These are phyloP conservation scores for Zosterops pallidus DNA, from an alignment of 2,113 vertebrate genomes.

Conservation along the genomic window DNA sequence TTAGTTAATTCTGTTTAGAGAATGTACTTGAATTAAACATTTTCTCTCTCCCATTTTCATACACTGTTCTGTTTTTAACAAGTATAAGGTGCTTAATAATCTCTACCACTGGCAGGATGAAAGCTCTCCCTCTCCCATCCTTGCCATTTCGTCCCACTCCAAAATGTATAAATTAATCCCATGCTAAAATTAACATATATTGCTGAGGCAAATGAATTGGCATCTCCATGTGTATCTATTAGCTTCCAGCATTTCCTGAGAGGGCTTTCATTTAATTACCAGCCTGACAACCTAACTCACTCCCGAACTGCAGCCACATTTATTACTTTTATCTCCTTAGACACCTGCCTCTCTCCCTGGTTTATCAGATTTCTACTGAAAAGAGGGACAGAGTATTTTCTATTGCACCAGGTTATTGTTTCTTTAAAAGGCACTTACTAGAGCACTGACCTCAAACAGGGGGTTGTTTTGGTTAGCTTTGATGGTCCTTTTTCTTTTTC, in stretches of 20 bases:
- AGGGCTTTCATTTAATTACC: conserved; percentile 50
- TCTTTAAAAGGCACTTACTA: conserved; percentile 32
- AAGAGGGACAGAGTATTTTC: conserved; percentile 22
- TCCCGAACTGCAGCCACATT: neutral
- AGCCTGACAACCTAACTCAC: conserved; percentile 21
- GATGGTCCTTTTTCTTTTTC: neutral
- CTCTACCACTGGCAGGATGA: neutral
- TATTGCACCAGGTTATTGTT: conserved; percentile 11
- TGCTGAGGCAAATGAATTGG: conserved; percentile 32
- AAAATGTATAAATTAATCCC: conserved; percentile 21
- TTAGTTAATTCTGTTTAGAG: neutral
- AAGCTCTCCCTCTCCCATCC: neutral
- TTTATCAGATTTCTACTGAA: conserved; percentile 38
- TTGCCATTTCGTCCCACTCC: neutral
- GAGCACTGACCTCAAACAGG: neutral
- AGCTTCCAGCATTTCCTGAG: conserved; percentile 39
- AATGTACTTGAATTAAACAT: neutral
- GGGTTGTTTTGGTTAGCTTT: neutral
- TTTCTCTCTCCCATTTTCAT: neutral
- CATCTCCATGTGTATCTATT: neutral
- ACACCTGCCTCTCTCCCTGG: neutral
- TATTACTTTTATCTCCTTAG: conserved; percentile 52
- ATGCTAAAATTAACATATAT: conserved; percentile 41
- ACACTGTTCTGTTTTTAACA: neutral
- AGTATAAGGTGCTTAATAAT: neutral